Evolutionary conservation across 1,140 invertebrate species (phyloP), one percentile per base, ranked within the genome.

Genomic region (Bombus haemorrhoidalis): DNA sequence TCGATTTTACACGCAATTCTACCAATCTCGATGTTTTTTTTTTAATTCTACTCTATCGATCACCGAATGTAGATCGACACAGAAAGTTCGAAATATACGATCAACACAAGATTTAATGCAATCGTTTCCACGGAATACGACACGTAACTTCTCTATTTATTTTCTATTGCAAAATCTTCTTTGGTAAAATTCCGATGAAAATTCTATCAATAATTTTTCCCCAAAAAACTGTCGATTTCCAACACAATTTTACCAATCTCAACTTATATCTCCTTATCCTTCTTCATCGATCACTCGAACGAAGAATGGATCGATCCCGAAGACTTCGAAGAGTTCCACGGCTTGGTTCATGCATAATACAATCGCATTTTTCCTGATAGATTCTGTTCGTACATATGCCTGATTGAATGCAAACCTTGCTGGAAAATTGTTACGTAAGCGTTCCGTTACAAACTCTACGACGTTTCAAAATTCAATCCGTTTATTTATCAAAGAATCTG

Each of bases 391-490:
- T 18, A 47, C 41, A 53, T 28, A 43, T 39, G 32, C 15, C 34
- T 69, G 78, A 66, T 79, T 37, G n/a, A 79, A 79, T 34, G 77
- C 62, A 68, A 69, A 69, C 41, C 13, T 28, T 9, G 62, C 2
- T 25, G 28, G 41, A 47, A 66, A 68, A 39, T 39, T 47, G 64
- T 68, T 68, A 6, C 22, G n/a, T 66, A 34, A 32, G n/a, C 28
- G 32, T 47, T 34, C 22, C 59, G 34, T 79, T 34, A 47, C 18
- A 66, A n/a, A 68, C 66, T 66, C n/a, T 12, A 18, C 62, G 22
- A 4, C 62, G 18, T 79, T 79, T 64, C 64, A 28, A 69, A 68
- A 80, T 80, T 69, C 43, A 80, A 80, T 80, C 39, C 64, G 59
- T 32, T 79, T 79, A 68, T 79, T 79, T 47, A 79, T 68, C 41